phyloP scores from a whole-genome alignment of 2,797 vertebrate genomes.

The Molossus molossus region DNA sequence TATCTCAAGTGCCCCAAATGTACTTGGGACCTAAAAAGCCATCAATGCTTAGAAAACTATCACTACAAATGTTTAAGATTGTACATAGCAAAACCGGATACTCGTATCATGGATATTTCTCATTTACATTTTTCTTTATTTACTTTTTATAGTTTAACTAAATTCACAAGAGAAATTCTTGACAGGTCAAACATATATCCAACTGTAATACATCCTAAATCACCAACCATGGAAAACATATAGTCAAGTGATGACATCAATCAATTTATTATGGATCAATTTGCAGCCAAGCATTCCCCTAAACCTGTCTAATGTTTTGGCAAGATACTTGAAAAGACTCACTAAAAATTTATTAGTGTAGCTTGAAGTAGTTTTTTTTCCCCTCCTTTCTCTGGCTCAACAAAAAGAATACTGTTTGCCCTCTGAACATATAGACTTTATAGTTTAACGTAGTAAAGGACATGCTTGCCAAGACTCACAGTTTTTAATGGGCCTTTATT shows the following conservation, averaged over 20 bases:
- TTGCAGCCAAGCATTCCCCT: constrained; percentile 87
- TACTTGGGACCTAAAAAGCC: neutral
- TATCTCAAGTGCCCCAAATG: neutral
- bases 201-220: constrained; percentile 76
- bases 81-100: neutral
- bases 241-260: constrained; percentile 87
- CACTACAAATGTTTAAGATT: constrained; percentile 21
- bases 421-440: constrained; percentile 87
- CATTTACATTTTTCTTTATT: neutral
- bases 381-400: constrained; percentile 78
- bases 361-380: constrained; percentile 84
- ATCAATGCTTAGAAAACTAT: neutral
- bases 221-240: constrained; percentile 72
- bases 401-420: constrained; percentile 90
- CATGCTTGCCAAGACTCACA: constrained; percentile 90
- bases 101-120: neutral
- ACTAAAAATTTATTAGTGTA: constrained; percentile 89
- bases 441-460: constrained; percentile 86
- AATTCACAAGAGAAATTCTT: constrained; percentile 82
- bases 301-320: constrained; percentile 90
- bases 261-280: constrained; percentile 90
- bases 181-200: constrained; percentile 28
- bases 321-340: constrained; percentile 89
- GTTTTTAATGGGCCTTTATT: constrained; percentile 89
- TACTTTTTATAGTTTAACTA: constrained; percentile 79